These are phyloP conservation scores for Plemyria rubiginata DNA, from an alignment of 2,888 invertebrate genomes.

Conservation along the genomic window DNA sequence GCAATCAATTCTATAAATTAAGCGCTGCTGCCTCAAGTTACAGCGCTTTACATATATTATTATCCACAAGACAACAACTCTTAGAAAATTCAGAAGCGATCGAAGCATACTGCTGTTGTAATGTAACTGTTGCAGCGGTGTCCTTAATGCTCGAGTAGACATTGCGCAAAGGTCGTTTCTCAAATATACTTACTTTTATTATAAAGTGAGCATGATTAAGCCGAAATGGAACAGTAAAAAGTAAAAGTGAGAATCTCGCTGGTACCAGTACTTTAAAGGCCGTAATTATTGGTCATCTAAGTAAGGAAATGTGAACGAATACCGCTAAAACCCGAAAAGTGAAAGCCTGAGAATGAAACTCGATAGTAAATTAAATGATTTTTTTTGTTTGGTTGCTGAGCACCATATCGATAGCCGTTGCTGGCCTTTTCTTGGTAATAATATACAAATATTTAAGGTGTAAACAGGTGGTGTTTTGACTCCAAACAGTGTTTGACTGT, in stretches of 20 bases:
- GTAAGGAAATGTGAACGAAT: slow-evolving; percentile 36
- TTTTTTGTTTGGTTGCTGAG: slow-evolving; percentile 40
- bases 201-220: slow-evolving; percentile 49
- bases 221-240: slow-evolving; percentile 45
- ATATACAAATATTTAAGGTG: slow-evolving; percentile 35
- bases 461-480: slow-evolving; percentile 38
- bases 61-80: slow-evolving; percentile 46
- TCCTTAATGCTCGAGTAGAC: slow-evolving; percentile 72
- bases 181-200: slow-evolving; percentile 63
- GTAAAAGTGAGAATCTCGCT: slow-evolving; percentile 20
- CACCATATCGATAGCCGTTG: slow-evolving; percentile 28
- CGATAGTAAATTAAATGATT: slow-evolving; percentile 50
- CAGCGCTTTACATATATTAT: slow-evolving; percentile 48
- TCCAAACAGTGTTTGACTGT: slow-evolving; percentile 33
- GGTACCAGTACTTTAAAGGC: slow-evolving; percentile 29
- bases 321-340: slow-evolving; percentile 56
- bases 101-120: slow-evolving; percentile 59
- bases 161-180: slow-evolving; percentile 73
- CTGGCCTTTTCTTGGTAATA: slow-evolving; percentile 24
- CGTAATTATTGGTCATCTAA: slow-evolving; percentile 24
- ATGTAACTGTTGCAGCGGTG: slow-evolving; percentile 57
- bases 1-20: slow-evolving; percentile 49
- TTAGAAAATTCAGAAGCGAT: slow-evolving; percentile 53
- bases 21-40: slow-evolving; percentile 38
- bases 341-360: slow-evolving; percentile 60